Percentiles rank a stretch among this genome's conserved stretches.
Conservation (phyloP, 1,140 invertebrate species). For the Neuroterus valhalla region DNA sequence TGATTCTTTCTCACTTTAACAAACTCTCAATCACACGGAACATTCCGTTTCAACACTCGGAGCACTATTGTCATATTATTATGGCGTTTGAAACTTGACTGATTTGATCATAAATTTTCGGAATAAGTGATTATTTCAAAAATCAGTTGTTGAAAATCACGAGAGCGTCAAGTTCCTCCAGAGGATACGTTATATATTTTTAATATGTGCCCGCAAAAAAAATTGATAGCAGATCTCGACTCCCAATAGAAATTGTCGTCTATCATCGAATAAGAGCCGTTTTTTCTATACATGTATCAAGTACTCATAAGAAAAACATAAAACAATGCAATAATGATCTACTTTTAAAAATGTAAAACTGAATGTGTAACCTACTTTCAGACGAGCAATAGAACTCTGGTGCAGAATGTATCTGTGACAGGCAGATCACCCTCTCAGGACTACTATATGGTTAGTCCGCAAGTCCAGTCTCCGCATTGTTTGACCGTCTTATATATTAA, state of each 20-base stretch:
- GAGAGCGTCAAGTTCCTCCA: too few species aligned
- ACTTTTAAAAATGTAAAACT: slow-evolving; percentile 71
- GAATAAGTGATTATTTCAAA: too few species aligned
- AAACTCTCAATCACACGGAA: too few species aligned
- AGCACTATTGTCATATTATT: too few species aligned
- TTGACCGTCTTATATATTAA: slow-evolving; percentile 75
- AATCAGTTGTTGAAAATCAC: too few species aligned
- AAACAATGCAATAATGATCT: slow-evolving; percentile 50
- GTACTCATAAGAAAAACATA: slow-evolving; percentile 35
- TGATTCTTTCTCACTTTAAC: too few species aligned
- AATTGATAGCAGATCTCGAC: neutral
- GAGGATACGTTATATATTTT: neutral
- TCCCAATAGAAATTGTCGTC: neutral
- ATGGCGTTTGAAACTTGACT: too few species aligned
- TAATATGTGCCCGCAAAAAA: neutral
- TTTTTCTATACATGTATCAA: neutral
- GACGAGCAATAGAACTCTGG: slow-evolving; percentile 77
- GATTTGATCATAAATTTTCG: too few species aligned
- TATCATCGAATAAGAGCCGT: neutral
- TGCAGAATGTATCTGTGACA: slow-evolving; percentile 77
- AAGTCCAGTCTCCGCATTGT: slow-evolving; percentile 75
- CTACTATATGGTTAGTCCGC: slow-evolving; percentile 77
- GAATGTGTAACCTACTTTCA: slow-evolving; percentile 76
- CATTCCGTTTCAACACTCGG: too few species aligned
- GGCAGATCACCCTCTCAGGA: slow-evolving; percentile 76